Conservation (phyloP, 2,888 invertebrate genomes). For the Epistrophella euchroma region DNA sequence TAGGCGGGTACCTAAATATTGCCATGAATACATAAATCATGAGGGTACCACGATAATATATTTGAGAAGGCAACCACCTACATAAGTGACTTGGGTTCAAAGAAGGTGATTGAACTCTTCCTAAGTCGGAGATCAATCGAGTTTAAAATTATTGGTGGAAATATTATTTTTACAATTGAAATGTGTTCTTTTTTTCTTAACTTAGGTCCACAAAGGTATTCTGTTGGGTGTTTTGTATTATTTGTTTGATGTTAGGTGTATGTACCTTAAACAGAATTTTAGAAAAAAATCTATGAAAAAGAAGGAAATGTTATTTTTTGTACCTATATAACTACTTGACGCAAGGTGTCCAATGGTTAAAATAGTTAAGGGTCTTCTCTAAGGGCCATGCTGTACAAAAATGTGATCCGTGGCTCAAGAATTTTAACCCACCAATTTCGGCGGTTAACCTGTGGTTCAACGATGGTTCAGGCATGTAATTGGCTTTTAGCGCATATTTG, state of each 20-base stretch:
- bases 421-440: too few relatives aligned
- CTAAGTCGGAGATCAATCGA: not conserved
- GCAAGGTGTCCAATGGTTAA: too few relatives aligned
- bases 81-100: not conserved
- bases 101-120: constrained; percentile 16
- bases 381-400: too few relatives aligned
- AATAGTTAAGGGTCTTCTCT: too few relatives aligned
- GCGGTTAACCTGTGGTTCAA: too few relatives aligned
- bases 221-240: not conserved
- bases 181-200: not conserved
- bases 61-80: not conserved
- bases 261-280: too few relatives aligned
- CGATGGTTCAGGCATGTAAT: too few relatives aligned
- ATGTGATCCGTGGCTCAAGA: too few relatives aligned
- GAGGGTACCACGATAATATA: not conserved
- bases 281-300: not conserved
- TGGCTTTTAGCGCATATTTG: too few relatives aligned
- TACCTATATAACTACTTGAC: too few relatives aligned
- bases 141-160: not conserved
- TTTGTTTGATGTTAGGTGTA: not conserved
- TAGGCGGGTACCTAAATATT: too few relatives aligned
- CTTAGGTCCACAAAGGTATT: not conserved
- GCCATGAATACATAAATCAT: constrained; percentile 7
- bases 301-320: too few relatives aligned
- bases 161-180: not conserved